phyloP scores from a whole-genome alignment of 64 coral and sea anemone genomes.

The Porites australiensis region DNA sequence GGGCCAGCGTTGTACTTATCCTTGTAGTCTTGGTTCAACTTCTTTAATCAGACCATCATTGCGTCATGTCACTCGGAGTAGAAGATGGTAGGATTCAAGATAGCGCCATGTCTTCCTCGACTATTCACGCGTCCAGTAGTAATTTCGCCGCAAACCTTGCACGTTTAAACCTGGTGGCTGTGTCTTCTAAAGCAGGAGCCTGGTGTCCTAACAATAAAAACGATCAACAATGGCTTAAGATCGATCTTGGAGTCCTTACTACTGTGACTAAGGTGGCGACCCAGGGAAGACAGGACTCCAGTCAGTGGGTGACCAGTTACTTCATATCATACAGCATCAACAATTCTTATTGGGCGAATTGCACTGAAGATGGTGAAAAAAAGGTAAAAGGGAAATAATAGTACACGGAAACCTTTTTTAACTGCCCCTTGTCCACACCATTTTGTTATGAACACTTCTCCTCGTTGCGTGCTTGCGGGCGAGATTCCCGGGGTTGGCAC shows the following conservation, averaged over 20 bases:
- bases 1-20: no score
- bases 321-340: neutral
- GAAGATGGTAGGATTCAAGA: neutral
- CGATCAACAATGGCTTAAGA: conserved; percentile 4
- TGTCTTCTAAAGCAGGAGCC: neutral
- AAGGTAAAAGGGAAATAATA: neutral
- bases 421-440: no score
- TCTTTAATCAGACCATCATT: neutral
- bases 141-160: neutral
- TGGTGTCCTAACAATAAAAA: neutral
- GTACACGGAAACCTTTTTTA: no score
- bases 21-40: no score
- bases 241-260: neutral
- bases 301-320: neutral
- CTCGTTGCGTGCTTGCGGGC: no score
- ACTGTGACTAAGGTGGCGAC: conserved; percentile 12
- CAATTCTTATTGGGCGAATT: neutral
- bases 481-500: no score
- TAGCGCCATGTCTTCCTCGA: neutral
- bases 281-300: neutral
- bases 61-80: neutral
- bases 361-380: neutral
- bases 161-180: neutral
- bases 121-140: neutral
- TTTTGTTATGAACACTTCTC: no score